These are phyloP conservation scores for Platyscapa corneri DNA, from an alignment of 1,140 invertebrate species.

Conservation along the genomic window DNA sequence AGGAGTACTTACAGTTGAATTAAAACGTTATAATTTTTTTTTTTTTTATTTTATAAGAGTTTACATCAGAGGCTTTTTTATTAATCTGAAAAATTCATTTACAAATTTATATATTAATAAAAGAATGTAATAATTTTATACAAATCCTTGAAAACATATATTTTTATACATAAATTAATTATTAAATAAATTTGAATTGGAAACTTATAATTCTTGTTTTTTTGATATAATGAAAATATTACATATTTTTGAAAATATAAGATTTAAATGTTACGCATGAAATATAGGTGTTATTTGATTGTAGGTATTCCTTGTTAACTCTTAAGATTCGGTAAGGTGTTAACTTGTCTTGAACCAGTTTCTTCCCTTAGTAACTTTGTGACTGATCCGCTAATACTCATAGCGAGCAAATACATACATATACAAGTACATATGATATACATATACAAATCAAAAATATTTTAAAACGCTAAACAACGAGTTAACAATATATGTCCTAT, in stretches of 20 bases:
- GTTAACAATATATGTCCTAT: constrained; percentile 37
- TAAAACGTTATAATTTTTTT: background rate
- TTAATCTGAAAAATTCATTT: background rate
- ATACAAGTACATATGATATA: background rate
- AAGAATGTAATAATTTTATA: no score
- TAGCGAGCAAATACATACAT: constrained; percentile 19
- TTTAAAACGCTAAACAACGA: constrained; percentile 46
- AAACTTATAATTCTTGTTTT: background rate
- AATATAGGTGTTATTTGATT: constrained; percentile 19
- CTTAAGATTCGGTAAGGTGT: constrained; percentile 27
- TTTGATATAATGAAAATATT: background rate
- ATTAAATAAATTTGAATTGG: background rate
- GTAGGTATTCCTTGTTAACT: constrained; percentile 38
- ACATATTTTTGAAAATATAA: background rate
- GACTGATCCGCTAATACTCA: constrained; percentile 50
- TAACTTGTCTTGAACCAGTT: constrained; percentile 25
- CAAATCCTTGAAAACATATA: constrained; percentile 12
- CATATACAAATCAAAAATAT: constrained; percentile 6
- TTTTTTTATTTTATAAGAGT: no score
- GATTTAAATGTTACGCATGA: background rate
- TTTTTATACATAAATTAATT: constrained; percentile 25
- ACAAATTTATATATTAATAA: background rate
- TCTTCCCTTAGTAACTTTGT: constrained; percentile 44
- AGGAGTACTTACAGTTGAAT: constrained; percentile 42
- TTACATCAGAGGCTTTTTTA: no score